phyloP scores from a whole-genome alignment of 2,888 invertebrate species.

The Drosophila nigritarsus region DNA sequence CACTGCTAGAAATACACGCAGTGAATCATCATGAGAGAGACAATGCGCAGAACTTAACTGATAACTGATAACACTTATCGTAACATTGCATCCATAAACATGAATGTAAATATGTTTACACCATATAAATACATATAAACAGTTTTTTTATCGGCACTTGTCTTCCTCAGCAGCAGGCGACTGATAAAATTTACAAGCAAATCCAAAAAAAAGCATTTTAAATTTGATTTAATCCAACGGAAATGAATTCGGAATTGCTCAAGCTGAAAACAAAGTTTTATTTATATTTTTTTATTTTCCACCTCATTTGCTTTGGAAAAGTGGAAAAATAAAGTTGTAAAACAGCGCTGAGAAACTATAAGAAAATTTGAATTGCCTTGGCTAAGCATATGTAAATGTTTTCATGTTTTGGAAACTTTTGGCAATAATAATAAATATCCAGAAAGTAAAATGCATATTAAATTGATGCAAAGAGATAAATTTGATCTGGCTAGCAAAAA shows the following conservation, averaged over 20 bases:
- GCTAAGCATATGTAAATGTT: neutral
- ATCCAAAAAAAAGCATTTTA: neutral
- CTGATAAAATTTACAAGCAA: conserved; percentile 15
- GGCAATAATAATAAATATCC: neutral
- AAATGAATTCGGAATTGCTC: conserved; percentile 8
- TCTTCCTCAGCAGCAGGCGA: conserved; percentile 5
- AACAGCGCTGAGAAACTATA: neutral
- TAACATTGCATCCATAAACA: conserved; percentile 2
- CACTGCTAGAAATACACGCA: conserved; percentile 13
- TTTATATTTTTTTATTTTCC: neutral
- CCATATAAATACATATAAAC: neutral
- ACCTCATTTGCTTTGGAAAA: neutral
- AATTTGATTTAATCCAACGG: conserved; percentile 1
- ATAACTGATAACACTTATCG: conserved; percentile 37
- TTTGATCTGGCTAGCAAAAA: neutral
- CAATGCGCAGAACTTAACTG: conserved; percentile 6
- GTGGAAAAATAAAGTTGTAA: conserved; percentile 6
- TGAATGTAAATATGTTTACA: conserved; percentile 1
- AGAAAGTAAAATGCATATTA: no score
- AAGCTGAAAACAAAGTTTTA: neutral
- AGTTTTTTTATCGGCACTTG: conserved; percentile 13
- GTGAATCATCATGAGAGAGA: conserved; percentile 13
- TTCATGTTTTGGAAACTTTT: neutral
- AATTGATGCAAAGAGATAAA: neutral
- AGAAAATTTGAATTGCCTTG: neutral